Conservation (phyloP, 2,113 vertebrate genomes). For the Aspidoscelis tigris region DNA sequence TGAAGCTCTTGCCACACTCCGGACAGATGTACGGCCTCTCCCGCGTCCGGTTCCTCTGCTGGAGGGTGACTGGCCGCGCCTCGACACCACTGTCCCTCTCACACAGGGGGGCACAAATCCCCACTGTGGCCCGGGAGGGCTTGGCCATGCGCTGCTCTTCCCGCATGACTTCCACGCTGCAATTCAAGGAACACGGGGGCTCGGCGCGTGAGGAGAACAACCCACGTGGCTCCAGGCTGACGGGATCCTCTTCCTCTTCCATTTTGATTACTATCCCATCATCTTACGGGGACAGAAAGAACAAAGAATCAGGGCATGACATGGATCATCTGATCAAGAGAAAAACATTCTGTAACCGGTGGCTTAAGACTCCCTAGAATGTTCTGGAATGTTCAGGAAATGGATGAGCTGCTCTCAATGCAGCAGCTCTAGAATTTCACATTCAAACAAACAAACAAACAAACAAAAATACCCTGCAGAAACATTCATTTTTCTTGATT, state of each 20-base stretch:
- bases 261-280: slow-evolving; percentile 70
- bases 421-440: not conserved
- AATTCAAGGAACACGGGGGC: slow-evolving; percentile 44
- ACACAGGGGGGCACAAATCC: slow-evolving; percentile 41
- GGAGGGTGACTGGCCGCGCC: slow-evolving; percentile 39
- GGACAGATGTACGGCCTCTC: slow-evolving; percentile 80
- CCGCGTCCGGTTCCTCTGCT: slow-evolving; percentile 77
- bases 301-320: accelerated
- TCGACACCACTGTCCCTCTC: slow-evolving; percentile 58
- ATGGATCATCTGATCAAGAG: accelerated
- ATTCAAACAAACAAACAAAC: not conserved
- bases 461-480: too few species aligned
- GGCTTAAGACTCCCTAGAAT: not conserved
- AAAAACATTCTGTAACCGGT: too few species aligned
- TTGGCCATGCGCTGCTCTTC: slow-evolving; percentile 53
- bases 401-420: not conserved
- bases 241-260: slow-evolving; percentile 58
- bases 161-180: slow-evolving; percentile 55
- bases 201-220: slow-evolving; percentile 65
- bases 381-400: not conserved
- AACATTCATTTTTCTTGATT: too few species aligned
- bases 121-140: slow-evolving; percentile 24
- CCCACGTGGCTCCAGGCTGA: slow-evolving; percentile 63
- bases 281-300: slow-evolving; percentile 34
- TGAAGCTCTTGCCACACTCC: slow-evolving; percentile 82